phyloP scores from a whole-genome alignment of 2,113 vertebrate species.

The Abramis brama region DNA sequence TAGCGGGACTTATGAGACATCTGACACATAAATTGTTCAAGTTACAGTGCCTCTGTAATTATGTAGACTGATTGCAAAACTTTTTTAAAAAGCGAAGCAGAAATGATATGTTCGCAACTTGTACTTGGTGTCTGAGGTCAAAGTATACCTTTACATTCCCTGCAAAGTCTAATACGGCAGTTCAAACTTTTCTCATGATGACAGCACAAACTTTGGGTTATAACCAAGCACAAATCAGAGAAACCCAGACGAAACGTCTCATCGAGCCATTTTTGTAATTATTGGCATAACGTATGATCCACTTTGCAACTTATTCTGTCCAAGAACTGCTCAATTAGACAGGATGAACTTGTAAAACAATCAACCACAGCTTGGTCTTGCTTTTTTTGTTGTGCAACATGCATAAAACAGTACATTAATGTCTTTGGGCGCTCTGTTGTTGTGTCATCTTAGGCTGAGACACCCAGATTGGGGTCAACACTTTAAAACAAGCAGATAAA shows the following conservation, averaged over 20 bases:
- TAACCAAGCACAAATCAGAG: background rate
- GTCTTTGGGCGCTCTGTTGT: background rate
- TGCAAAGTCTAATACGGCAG: background rate
- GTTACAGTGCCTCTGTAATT: slow-evolving; percentile 50
- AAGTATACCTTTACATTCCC: background rate
- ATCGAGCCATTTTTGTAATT: background rate
- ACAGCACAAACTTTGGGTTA: background rate
- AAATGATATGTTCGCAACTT: slow-evolving; percentile 12
- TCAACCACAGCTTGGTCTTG: background rate
- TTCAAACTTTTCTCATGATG: background rate
- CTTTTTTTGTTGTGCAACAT: background rate
- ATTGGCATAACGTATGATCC: background rate
- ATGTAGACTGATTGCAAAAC: slow-evolving; percentile 51
- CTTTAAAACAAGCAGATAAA: background rate
- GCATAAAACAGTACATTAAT: background rate
- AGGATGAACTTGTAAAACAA: background rate
- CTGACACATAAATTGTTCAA: slow-evolving; percentile 56
- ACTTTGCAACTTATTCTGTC: background rate
- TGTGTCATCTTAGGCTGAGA: background rate
- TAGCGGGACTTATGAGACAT: slow-evolving; percentile 47
- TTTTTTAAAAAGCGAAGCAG: slow-evolving; percentile 43
- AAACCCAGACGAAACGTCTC: background rate
- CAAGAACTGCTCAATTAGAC: background rate
- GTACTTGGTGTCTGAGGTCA: slow-evolving; percentile 3
- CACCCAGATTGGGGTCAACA: background rate